Conservation (phyloP, 2,797 vertebrate species). For the Mus spretus region DNA sequence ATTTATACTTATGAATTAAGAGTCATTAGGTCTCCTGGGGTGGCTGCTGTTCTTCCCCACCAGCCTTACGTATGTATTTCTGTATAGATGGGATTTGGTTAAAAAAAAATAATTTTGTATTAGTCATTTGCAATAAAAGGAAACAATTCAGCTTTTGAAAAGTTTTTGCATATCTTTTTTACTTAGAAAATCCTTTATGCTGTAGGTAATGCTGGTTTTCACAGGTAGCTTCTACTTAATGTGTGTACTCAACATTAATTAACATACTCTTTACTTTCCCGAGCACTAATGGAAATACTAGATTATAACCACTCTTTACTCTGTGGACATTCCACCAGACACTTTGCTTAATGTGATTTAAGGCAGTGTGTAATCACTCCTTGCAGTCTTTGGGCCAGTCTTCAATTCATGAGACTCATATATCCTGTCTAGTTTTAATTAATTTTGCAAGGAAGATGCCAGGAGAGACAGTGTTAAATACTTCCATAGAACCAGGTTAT, state of each 20-base stretch:
- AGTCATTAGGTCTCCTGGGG: constrained; percentile 15
- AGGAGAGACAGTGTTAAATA: constrained; percentile 81
- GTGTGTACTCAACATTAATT: constrained; percentile 79
- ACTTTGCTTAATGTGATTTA: constrained; percentile 83
- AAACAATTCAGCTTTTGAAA: constrained; percentile 40
- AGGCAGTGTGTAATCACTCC: constrained; percentile 81
- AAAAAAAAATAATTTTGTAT: constrained; percentile 71
- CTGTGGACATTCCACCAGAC: constrained; percentile 73
- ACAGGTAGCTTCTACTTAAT: constrained; percentile 65
- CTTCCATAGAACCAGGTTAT: constrained; percentile 83
- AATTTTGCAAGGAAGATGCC: constrained; percentile 86
- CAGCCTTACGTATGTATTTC: constrained; percentile 19
- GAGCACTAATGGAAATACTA: constrained; percentile 75
- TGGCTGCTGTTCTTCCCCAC: constrained; percentile 29
- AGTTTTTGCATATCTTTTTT: not conserved
- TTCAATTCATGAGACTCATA: constrained; percentile 85
- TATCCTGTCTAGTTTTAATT: constrained; percentile 85
- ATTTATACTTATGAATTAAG: not conserved
- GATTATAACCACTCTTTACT: constrained; percentile 80
- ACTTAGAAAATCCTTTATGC: constrained; percentile 56
- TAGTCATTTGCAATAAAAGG: constrained; percentile 51
- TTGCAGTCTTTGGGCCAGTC: constrained; percentile 82
- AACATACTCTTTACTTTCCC: constrained; percentile 76
- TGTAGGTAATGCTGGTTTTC: constrained; percentile 67
- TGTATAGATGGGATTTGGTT: not conserved